A percentile compares a stretch with the other conserved stretches of the same genome.
Conservation (phyloP, 2,888 invertebrate genomes). For the Cosmorhoe ocellata region DNA sequence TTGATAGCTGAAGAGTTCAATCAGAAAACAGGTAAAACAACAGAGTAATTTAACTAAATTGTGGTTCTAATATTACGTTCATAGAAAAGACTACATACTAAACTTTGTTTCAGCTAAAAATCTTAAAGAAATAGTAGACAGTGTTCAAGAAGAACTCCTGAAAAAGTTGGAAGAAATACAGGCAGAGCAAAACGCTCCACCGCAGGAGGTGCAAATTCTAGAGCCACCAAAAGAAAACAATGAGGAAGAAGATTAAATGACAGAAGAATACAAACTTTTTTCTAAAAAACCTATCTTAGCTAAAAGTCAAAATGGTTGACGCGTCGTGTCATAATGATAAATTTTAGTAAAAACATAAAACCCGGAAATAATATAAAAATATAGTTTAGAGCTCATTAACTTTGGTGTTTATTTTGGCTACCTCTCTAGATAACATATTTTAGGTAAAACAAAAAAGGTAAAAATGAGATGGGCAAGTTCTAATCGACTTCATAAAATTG, state of each 20-base stretch:
- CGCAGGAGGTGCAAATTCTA: constrained; percentile 13
- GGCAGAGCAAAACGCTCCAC: constrained; percentile 47
- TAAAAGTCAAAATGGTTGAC: constrained; percentile 16
- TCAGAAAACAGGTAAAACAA: constrained; percentile 69
- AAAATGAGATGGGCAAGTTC: too few relatives aligned
- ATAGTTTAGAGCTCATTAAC: neutral
- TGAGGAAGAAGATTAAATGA: constrained; percentile 12
- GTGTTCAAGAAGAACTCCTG: constrained; percentile 71
- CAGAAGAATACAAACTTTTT: constrained; percentile 23
- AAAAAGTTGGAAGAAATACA: constrained; percentile 69
- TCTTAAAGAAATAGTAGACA: constrained; percentile 73
- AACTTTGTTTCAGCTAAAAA: constrained; percentile 59
- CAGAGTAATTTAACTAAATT: too few relatives aligned
- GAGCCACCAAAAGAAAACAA: constrained; percentile 8
- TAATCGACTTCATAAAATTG: too few relatives aligned
- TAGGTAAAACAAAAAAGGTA: too few relatives aligned
- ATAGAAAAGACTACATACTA: too few relatives aligned
- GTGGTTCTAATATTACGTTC: too few relatives aligned
- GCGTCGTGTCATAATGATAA: constrained; percentile 12
- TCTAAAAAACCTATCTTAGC: neutral
- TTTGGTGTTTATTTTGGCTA: neutral
- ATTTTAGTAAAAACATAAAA: constrained; percentile 24
- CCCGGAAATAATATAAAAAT: constrained; percentile 7
- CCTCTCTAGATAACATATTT: too few relatives aligned
- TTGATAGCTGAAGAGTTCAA: constrained; percentile 77